Conservation (phyloP, 1,140 invertebrate genomes). For the Drosophila repleta region DNA sequence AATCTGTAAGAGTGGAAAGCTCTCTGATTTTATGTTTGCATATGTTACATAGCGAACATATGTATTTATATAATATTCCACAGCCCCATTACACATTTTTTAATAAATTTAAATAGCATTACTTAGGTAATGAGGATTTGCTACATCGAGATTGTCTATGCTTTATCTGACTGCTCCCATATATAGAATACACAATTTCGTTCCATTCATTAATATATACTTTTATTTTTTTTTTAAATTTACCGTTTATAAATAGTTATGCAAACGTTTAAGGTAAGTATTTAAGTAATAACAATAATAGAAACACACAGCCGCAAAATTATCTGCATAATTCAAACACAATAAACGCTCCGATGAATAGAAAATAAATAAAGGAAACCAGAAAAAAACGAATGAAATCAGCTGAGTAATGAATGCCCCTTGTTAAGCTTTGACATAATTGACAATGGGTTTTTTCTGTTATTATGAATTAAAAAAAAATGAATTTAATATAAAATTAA, state of each 20-base stretch:
- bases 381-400: conserved; percentile 4
- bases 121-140: not conserved
- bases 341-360: conserved; percentile 21
- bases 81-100: not conserved
- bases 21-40: too few species aligned
- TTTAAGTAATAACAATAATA: conserved; percentile 20
- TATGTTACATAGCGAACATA: too few species aligned
- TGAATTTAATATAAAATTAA: not conserved
- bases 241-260: conserved; percentile 18
- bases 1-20: too few species aligned
- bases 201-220: conserved; percentile 32
- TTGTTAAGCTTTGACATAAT: conserved; percentile 46
- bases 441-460: conserved; percentile 51
- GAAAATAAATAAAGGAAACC: conserved; percentile 1
- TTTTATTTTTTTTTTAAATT: conserved; percentile 34
- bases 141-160: not conserved
- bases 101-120: not conserved
- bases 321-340: conserved; percentile 34
- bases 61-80: too few species aligned
- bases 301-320: conserved; percentile 27
- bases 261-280: conserved; percentile 20
- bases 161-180: not conserved
- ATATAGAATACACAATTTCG: not conserved
- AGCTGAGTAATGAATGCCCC: conserved; percentile 9
- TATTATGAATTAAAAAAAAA: too few species aligned